A percentile compares a stretch with the other conserved stretches of the same genome.
Conservation (phyloP, 1,140 invertebrate species). For the Procambarus virginalis region DNA sequence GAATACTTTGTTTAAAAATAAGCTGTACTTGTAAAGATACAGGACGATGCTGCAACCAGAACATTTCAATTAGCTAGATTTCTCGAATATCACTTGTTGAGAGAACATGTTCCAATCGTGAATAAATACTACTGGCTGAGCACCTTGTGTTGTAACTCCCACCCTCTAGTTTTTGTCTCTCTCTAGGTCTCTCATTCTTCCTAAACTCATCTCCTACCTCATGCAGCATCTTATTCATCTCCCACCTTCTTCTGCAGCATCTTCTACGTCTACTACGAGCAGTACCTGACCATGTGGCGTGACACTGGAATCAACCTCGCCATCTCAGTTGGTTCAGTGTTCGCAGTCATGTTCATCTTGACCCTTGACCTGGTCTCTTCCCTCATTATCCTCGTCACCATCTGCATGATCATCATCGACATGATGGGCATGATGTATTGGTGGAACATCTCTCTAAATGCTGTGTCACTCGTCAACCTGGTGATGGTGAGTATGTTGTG, state of each 20-base stretch:
- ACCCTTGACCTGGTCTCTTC: constrained; percentile 89
- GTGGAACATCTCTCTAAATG: constrained; percentile 91
- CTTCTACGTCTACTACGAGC: constrained; percentile 96
- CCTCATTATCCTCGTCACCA: constrained; percentile 82
- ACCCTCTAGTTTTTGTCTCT: too few species aligned
- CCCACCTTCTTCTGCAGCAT: constrained; percentile 73
- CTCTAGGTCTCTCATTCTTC: too few species aligned
- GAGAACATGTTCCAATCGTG: too few species aligned
- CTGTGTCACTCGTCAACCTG: constrained; percentile 94
- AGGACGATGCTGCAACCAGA: too few species aligned
- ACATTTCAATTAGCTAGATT: too few species aligned
- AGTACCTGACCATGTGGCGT: constrained; percentile 90
- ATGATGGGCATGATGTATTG: constrained; percentile 73
- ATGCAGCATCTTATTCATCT: background rate
- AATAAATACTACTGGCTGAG: too few species aligned
- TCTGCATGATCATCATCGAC: constrained; percentile 77
- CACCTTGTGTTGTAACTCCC: too few species aligned
- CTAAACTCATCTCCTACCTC: background rate
- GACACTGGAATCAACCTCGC: constrained; percentile 84
- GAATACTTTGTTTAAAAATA: too few species aligned
- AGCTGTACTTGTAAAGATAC: too few species aligned
- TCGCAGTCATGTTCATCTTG: constrained; percentile 86
- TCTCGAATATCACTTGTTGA: too few species aligned
- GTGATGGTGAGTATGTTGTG: constrained; percentile 86
- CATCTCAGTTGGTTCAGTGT: constrained; percentile 85